phyloP scores from a whole-genome alignment of 2,113 vertebrate species.

The Notiomystis cincta region DNA sequence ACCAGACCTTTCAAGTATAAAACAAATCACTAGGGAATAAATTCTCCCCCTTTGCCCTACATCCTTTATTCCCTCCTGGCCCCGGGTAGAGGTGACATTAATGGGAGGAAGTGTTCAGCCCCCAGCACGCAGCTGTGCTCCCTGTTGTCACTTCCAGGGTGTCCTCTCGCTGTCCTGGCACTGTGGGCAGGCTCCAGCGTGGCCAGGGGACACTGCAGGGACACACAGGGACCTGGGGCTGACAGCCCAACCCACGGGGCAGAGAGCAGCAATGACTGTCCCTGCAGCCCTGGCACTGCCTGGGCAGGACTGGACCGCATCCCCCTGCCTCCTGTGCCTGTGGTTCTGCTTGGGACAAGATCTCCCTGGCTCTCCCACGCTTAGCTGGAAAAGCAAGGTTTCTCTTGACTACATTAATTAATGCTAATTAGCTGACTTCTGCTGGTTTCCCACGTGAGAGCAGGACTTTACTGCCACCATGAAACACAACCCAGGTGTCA shows the following conservation, averaged over 20 bases:
- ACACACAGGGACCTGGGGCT: neutral
- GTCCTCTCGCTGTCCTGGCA: neutral
- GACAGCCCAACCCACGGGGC: neutral
- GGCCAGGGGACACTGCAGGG: neutral
- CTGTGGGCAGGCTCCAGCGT: neutral
- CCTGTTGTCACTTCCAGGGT: neutral
- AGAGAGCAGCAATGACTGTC: neutral
- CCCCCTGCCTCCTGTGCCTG: neutral
- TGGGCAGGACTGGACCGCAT: neutral
- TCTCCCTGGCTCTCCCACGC: neutral
- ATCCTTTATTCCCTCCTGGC: neutral
- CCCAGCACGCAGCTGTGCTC: neutral
- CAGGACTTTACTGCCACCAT: neutral
- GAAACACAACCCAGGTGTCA: neutral
- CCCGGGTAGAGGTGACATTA: neutral
- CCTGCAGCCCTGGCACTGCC: neutral
- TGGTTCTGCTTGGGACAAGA: neutral
- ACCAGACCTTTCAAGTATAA: conserved; percentile 18
- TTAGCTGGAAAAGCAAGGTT: neutral
- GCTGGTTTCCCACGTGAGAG: neutral
- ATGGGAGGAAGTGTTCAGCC: neutral
- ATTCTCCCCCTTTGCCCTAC: neutral
- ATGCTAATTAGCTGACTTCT: neutral
- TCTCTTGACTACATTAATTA: neutral
- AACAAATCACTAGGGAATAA: conserved; percentile 2